Conservation (phyloP, 2,797 vertebrate genomes). For the Scyliorhinus canicula region DNA sequence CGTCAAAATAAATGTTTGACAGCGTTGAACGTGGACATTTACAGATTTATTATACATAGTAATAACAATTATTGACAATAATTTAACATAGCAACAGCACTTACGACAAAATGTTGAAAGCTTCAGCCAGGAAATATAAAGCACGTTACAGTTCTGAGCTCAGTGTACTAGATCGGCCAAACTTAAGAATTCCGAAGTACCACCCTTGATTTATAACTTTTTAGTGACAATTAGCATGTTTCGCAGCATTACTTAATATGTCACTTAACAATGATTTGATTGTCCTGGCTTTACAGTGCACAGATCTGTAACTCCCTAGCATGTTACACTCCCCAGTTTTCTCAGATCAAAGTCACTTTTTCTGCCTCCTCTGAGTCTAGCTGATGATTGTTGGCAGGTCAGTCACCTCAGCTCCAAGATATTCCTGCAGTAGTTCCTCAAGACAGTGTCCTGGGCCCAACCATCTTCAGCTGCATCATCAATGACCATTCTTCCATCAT, state of each 20-base stretch:
- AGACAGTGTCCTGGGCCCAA: not conserved
- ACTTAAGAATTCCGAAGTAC: not conserved
- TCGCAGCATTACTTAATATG: not conserved
- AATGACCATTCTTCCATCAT: not conserved
- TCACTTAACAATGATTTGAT: not conserved
- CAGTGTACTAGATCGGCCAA: not conserved
- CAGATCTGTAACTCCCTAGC: not conserved
- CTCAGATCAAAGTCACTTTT: not conserved
- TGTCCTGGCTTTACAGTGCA: not conserved
- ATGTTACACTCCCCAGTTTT: not conserved
- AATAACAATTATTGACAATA: not conserved
- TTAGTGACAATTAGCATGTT: not conserved
- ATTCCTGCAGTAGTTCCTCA: not conserved
- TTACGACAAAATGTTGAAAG: not conserved
- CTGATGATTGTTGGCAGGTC: not conserved
- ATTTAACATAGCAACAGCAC: not conserved
- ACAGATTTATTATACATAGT: not conserved
- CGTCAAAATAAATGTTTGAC: not conserved
- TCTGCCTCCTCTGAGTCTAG: not conserved
- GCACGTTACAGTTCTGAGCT: not conserved
- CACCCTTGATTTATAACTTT: not conserved
- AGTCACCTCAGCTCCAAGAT: not conserved
- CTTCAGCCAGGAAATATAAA: not conserved
- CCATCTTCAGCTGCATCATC: not conserved
- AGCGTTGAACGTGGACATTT: not conserved